These are phyloP conservation scores for Drosophila greeni DNA, from an alignment of 2,888 invertebrate genomes.

Conservation along the genomic window DNA sequence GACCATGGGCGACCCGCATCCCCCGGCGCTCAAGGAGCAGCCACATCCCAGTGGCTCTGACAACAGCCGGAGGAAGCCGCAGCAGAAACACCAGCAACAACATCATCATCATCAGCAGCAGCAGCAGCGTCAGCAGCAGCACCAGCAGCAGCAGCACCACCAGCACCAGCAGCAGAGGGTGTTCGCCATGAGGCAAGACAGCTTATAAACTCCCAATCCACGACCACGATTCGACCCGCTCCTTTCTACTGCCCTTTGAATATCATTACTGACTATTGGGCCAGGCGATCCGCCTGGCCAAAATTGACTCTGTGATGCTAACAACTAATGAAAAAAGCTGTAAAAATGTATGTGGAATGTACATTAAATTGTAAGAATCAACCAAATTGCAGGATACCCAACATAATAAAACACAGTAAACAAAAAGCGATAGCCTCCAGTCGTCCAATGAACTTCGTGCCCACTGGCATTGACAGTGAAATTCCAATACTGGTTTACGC, in stretches of 20 bases:
- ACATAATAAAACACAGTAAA: slow-evolving; percentile 20
- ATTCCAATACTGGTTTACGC: slow-evolving; percentile 14
- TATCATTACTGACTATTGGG: slow-evolving; percentile 11
- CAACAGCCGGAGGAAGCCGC: slow-evolving; percentile 6
- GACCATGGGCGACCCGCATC: slow-evolving; percentile 49
- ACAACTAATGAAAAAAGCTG: not conserved
- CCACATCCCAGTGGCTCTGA: not conserved
- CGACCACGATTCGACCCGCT: not conserved
- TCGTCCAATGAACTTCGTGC: not conserved
- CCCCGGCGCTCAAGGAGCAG: slow-evolving; percentile 9
- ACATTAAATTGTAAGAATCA: slow-evolving; percentile 15
- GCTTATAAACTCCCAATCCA: slow-evolving; percentile 15
- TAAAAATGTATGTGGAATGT: slow-evolving; percentile 23
- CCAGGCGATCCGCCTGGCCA: not conserved
- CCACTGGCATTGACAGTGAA: slow-evolving; percentile 2
- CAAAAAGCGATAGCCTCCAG: not conserved
- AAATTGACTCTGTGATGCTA: slow-evolving; percentile 36
- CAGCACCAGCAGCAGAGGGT: slow-evolving; percentile 19
- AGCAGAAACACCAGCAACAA: slow-evolving; percentile 9
- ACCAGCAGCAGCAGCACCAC: slow-evolving; percentile 18
- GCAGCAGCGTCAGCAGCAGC: slow-evolving; percentile 12
- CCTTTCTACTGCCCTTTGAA: slow-evolving; percentile 4
- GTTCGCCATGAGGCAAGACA: slow-evolving; percentile 23
- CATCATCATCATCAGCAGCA: slow-evolving; percentile 2
- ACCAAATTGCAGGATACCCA: slow-evolving; percentile 11